Evolutionary conservation across 1,140 invertebrate species (phyloP), one percentile per base, ranked within the genome.

Genomic region (Eriocheir sinensis): DNA sequence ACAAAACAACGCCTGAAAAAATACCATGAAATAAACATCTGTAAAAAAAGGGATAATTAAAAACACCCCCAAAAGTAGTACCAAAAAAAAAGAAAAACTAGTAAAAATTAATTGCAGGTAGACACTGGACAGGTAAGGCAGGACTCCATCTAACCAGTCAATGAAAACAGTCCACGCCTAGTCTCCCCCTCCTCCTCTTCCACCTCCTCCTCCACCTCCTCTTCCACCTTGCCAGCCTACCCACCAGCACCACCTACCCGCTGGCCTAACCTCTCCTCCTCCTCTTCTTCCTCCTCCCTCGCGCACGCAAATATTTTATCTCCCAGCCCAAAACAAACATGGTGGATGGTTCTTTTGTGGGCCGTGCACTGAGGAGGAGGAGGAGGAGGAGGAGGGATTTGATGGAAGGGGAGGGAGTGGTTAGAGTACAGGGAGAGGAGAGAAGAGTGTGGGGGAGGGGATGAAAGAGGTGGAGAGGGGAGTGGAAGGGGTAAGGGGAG

Each of bases 281-380:
- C 41, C 83, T 2, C n/a, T n/a, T n/a, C 44, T 15, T 8, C 53
- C 53, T 15, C 60, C 27, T n/a, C n/a, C 60, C 60, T 72, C 60
- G 60, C 60, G 27, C 60, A 27, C 60, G 60, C 60, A 72, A 72
- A 72, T 72, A 72, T 72, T 72, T 72, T 72, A 72, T n/a, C 60
- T 72, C 60, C 17, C 60, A 72, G 60, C 27, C 60, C 60, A 72
- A 72, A 72, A 72, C 60, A 72, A 72, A 72, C 60, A 72, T 72
- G 60, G 60, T n/a, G 4, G 60, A 72, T 72, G 60, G 60, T 72
- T 72, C 60, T 72, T 72, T 72, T 72, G 60, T 72, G 60, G 27
- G 60, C 6, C 17, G 2, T 0, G 60, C 21, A 21, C 21, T 21
- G 8, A n/a, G 27, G 53, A n/a, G 60, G 27, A 72, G 12, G 60